Percentiles rank a stretch among this genome's conserved stretches.
Conservation (phyloP, 1,140 invertebrate genomes). For the Cardiocondyla obscurior region DNA sequence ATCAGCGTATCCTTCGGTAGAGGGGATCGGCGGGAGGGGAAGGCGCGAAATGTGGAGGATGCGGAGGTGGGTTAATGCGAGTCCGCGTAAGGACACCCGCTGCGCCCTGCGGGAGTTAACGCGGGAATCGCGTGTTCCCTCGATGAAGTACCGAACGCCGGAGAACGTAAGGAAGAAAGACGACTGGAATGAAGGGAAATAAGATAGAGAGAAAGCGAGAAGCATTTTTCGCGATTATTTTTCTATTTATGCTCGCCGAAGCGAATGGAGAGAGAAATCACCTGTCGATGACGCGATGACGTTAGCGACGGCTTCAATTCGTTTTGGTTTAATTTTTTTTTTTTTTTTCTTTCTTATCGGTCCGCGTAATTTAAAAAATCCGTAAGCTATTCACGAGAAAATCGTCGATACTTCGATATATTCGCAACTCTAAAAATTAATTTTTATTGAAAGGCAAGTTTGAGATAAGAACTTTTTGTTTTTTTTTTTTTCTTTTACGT, state of each 20-base stretch:
- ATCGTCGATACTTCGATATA: too few relatives aligned
- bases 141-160: constrained; percentile 71
- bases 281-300: constrained; percentile 7
- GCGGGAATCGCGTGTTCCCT: constrained; percentile 81
- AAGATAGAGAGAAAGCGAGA: constrained; percentile 26
- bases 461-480: too few relatives aligned
- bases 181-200: neutral
- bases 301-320: neutral
- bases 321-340: too few relatives aligned
- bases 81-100: constrained; percentile 79
- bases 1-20: constrained; percentile 60
- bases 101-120: constrained; percentile 81
- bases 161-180: constrained; percentile 48
- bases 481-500: too few relatives aligned
- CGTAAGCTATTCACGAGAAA: neutral
- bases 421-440: too few relatives aligned
- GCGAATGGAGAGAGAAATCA: too few relatives aligned
- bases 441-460: too few relatives aligned
- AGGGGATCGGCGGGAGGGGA: constrained; percentile 14
- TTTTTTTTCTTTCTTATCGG: too few relatives aligned
- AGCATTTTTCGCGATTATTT: constrained; percentile 59
- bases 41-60: constrained; percentile 43
- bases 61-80: constrained; percentile 77
- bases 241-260: neutral
- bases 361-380: neutral